These are phyloP conservation scores for Xenopus borealis DNA, from an alignment of 2,113 vertebrate species.

Conservation along the genomic window DNA sequence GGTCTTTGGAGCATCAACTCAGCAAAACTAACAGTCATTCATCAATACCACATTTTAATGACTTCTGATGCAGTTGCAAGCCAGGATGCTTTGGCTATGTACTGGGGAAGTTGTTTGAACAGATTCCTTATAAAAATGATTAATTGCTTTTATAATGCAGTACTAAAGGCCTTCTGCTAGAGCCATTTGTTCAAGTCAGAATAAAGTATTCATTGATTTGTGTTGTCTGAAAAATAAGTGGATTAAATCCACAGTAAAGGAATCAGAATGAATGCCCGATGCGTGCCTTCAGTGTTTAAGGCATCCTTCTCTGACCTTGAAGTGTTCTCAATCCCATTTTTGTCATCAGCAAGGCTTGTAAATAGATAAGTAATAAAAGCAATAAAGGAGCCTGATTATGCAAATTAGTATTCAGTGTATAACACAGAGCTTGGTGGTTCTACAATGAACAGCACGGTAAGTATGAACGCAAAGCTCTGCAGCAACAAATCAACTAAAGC, in stretches of 20 bases:
- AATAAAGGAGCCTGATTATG: no score
- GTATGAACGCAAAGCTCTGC: no score
- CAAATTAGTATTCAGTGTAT: no score
- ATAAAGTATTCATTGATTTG: constrained; percentile 43
- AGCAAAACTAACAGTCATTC: constrained; percentile 35
- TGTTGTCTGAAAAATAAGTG: constrained; percentile 45
- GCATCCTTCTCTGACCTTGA: constrained; percentile 18
- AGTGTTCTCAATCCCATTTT: no score
- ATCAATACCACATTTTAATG: constrained; percentile 35
- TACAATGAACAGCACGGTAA: no score
- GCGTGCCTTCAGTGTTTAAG: no score
- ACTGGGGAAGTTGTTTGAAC: constrained; percentile 35
- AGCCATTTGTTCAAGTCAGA: constrained; percentile 41
- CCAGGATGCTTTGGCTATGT: constrained; percentile 20
- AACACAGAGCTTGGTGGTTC: no score
- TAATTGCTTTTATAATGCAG: constrained; percentile 40
- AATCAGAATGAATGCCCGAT: constrained; percentile 29
- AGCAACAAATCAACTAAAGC: no score
- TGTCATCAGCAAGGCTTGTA: no score
- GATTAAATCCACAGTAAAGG: constrained; percentile 17
- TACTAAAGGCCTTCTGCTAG: constrained; percentile 37
- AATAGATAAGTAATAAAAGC: no score
- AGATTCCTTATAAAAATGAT: constrained; percentile 43
- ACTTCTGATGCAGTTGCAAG: constrained; percentile 23
- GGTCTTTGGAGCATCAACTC: constrained; percentile 30